A percentile compares a stretch with the other conserved stretches of the same genome.
These are phyloP conservation scores for Keiferia lycopersicella DNA, from an alignment of 2,888 invertebrate species.

Conservation along the genomic window DNA sequence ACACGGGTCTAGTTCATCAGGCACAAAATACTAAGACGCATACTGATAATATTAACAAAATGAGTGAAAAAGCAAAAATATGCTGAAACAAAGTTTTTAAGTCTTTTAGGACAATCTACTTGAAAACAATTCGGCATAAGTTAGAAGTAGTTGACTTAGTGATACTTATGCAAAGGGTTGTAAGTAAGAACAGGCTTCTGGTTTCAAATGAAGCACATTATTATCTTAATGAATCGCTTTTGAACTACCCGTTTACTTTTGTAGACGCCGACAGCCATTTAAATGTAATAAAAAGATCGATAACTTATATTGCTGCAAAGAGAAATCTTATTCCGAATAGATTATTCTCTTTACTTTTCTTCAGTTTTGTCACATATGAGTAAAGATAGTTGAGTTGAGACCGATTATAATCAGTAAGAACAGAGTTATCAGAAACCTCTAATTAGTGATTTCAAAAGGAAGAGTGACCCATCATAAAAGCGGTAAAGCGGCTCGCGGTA, in stretches of 20 bases:
- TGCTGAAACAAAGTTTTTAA: too few relatives aligned
- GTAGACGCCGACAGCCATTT: background rate
- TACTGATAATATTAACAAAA: too few relatives aligned
- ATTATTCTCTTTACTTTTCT: too few relatives aligned
- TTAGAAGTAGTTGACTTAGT: background rate
- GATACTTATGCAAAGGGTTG: slow-evolving; percentile 16
- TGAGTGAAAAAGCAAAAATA: too few relatives aligned
- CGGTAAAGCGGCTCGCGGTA: slow-evolving; percentile 59
- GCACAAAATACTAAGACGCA: too few relatives aligned
- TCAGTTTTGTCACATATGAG: too few relatives aligned
- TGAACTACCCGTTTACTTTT: slow-evolving; percentile 6
- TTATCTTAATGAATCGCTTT: slow-evolving; percentile 23
- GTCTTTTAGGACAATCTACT: background rate
- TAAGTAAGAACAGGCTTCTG: slow-evolving; percentile 18
- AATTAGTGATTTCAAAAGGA: slow-evolving; percentile 50
- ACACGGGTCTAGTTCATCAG: too few relatives aligned
- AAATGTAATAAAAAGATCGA: slow-evolving; percentile 6
- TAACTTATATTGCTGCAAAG: background rate
- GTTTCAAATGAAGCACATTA: slow-evolving; percentile 20
- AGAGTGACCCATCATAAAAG: slow-evolving; percentile 73
- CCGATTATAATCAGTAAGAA: background rate
- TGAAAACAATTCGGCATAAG: background rate
- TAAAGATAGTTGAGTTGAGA: too few relatives aligned
- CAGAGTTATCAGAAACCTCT: slow-evolving; percentile 31
- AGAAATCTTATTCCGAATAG: background rate